phyloP scores from a whole-genome alignment of 2,113 vertebrate species.

The Coreoperca whiteheadi region DNA sequence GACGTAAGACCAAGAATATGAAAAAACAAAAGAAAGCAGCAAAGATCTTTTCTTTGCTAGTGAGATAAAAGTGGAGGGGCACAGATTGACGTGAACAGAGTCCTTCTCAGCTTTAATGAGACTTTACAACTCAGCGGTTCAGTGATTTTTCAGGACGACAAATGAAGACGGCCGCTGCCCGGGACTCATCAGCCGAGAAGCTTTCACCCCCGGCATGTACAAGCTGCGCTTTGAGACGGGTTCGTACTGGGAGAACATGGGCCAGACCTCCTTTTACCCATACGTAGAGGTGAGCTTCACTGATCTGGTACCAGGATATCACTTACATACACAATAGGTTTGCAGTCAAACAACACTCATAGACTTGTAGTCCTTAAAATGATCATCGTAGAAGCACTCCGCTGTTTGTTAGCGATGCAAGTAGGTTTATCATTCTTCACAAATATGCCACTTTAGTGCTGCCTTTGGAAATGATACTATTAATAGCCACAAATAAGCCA shows the following conservation, averaged over 20 bases:
- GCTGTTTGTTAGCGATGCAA: too few relatives aligned
- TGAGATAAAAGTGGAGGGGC: not conserved
- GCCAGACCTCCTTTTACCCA: slow-evolving; percentile 88
- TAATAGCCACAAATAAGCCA: too few relatives aligned
- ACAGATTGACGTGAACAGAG: too few relatives aligned
- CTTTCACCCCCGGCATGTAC: slow-evolving; percentile 86
- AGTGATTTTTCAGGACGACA: slow-evolving; percentile 81
- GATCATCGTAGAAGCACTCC: not conserved
- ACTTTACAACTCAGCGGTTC: not conserved
- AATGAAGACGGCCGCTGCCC: slow-evolving; percentile 86
- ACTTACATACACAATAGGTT: too few relatives aligned
- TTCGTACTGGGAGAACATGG: slow-evolving; percentile 87
- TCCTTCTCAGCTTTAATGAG: not conserved
- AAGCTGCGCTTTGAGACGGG: slow-evolving; percentile 90
- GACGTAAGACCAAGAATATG: not conserved
- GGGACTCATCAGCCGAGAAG: slow-evolving; percentile 73
- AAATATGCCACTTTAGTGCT: too few relatives aligned
- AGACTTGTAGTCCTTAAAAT: not conserved
- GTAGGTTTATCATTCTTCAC: too few relatives aligned
- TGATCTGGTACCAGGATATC: not conserved
- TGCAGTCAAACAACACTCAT: not conserved
- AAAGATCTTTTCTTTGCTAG: not conserved
- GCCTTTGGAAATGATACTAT: too few relatives aligned
- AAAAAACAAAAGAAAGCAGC: not conserved
- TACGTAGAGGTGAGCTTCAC: slow-evolving; percentile 88